Base-by-base conservation (phyloP, 2,888 invertebrate species). In the Syrista parreyssii region DNA sequence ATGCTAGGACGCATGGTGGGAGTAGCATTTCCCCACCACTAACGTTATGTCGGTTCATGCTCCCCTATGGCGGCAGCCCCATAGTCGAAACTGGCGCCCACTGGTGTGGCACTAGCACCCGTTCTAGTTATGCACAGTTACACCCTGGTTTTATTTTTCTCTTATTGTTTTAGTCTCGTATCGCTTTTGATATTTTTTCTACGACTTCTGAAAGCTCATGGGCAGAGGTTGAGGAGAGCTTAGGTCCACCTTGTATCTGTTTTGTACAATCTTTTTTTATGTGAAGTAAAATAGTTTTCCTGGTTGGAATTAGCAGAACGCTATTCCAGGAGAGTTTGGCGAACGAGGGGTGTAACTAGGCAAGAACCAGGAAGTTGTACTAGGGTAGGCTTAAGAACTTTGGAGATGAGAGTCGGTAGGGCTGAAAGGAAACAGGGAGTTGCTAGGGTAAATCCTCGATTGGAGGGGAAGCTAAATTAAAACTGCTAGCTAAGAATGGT, bases 31-130 rank as follows among this genome's bases (percentile, higher is more conserved):
- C 35, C 30, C 74, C 74, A 31, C 68, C 69, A 73, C 80, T 69
- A 35, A 32, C 75, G 23, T 74, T 72, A 23, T 77, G 78, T 76
- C 80, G 82, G 33, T 35, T 78, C 76, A 76, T 34, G 73, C 78
- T 76, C 34, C 68, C 74, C 68, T 75, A 30, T 75, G 71, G 32
- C 79, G 23, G 73, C 80, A 80, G 11, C 71, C 77, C 80, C 74
- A 73, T 68, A 72, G 34, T 36, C 80, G 33, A 33, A 35, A 31
- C 71, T 33, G 71, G 71, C 31, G 71, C 32, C 71, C 71, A 71
- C 32, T 71, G 71, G 71, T 33, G 71, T 71, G 12, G 71, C 71
- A 33, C 30, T 71, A 12, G 71, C 55, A 55, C 55, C 55, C 55
- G 23, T 55, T 55, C 9, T 55, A 55, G 55, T 55, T 55, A 55